A percentile compares a stretch with the other conserved stretches of the same genome.
Conservation (phyloP, 2,888 invertebrate species). For the Sesia apiformis region DNA sequence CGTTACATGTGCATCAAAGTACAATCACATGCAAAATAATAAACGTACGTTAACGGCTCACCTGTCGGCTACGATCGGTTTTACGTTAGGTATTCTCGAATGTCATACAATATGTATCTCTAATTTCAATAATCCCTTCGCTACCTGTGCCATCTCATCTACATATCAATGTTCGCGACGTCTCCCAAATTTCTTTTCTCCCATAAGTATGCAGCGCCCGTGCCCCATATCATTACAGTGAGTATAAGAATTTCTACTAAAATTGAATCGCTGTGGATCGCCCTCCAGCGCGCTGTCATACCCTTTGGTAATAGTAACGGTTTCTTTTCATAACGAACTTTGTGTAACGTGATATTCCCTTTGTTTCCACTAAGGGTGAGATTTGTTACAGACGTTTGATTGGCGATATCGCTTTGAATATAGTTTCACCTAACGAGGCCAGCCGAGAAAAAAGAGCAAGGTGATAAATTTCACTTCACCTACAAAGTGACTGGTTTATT, state of each 20-base stretch:
- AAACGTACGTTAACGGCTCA: conserved; percentile 8
- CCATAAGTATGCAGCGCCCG: conserved; percentile 67
- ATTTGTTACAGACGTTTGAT: conserved; percentile 51
- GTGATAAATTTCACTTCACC: background rate
- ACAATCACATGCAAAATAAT: background rate
- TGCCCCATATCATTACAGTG: conserved; percentile 67
- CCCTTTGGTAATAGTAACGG: conserved; percentile 70
- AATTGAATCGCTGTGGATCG: conserved; percentile 71
- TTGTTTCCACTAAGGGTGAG: conserved; percentile 66
- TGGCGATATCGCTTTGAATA: conserved; percentile 48
- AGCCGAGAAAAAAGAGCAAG: background rate
- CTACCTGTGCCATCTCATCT: conserved; percentile 68
- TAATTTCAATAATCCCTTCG: conserved; percentile 69
- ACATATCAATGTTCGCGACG: conserved; percentile 68
- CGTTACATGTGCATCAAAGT: too few species aligned
- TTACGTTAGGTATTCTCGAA: background rate
- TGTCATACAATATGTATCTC: conserved; percentile 42
- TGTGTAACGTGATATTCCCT: conserved; percentile 67
- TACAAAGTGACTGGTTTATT: background rate
- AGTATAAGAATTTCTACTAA: conserved; percentile 48
- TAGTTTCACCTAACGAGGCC: conserved; percentile 27
- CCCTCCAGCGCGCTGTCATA: conserved; percentile 61
- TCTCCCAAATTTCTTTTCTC: conserved; percentile 66
- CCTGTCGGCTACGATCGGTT: conserved; percentile 18
- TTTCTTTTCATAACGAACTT: conserved; percentile 71